These are phyloP conservation scores for Coregonus suidteri DNA, from an alignment of 2,797 vertebrate species.

Conservation along the genomic window DNA sequence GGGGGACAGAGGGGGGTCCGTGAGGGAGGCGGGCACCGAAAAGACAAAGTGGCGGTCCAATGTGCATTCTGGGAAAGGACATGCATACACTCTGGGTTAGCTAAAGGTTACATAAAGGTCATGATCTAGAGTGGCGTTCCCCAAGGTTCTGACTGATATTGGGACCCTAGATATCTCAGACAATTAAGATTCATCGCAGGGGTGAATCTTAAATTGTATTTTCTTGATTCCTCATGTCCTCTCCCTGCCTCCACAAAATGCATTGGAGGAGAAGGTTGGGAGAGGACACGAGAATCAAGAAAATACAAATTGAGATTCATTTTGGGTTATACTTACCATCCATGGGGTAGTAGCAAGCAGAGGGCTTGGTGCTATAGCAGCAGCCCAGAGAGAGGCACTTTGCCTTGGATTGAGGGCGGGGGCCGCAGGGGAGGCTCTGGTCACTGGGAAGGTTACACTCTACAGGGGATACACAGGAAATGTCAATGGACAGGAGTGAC, in stretches of 20 bases:
- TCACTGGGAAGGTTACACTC: constrained; percentile 73
- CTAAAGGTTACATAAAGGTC: constrained; percentile 66
- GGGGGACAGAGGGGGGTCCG: constrained; percentile 71
- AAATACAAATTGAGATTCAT: constrained; percentile 28
- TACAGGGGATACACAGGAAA: constrained; percentile 53
- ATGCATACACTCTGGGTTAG: constrained; percentile 13
- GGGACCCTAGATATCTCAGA: constrained; percentile 40
- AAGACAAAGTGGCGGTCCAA: constrained; percentile 80
- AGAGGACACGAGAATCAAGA: neutral
- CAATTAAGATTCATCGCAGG: neutral
- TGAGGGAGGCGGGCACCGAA: constrained; percentile 70
- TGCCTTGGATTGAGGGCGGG: constrained; percentile 47
- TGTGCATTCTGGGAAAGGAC: constrained; percentile 73
- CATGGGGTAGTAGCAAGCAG: constrained; percentile 77
- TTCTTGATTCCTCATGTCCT: no score
- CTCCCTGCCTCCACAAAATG: no score
- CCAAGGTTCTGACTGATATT: constrained; percentile 43
- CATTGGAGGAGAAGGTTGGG: neutral
- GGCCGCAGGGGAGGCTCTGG: constrained; percentile 73
- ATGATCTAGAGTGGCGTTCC: constrained; percentile 60
- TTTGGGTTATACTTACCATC: constrained; percentile 68
- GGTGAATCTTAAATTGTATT: no score
- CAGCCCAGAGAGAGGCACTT: constrained; percentile 74
- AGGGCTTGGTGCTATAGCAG: constrained; percentile 67
- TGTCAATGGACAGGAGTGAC: neutral